Base-by-base conservation (phyloP, 2,888 invertebrate genomes). In the Zelleria hepariella region DNA sequence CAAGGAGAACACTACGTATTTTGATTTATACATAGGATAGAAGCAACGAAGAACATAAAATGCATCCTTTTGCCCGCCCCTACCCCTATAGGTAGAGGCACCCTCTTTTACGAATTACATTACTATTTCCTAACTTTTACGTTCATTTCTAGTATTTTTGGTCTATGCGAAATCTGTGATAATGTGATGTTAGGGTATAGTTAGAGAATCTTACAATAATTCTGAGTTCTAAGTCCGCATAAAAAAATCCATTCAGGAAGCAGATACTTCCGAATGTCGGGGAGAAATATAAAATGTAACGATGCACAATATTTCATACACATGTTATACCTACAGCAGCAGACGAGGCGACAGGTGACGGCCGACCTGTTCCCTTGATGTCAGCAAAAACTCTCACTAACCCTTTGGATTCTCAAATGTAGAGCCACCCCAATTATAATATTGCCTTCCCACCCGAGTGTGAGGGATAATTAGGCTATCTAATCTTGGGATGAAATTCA, bases 381-480 rank as follows among this genome's bases (percentile, higher is more conserved):
- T 78, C 75, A 73, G 78, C 79, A 82, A 82, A 82, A 82, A 83
- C 81, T 78, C 77, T 78, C 75, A 73, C 77, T 78, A 82, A 78
- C 79, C 80, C 80, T 77, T 60, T 78, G 75, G 64, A 70, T 66
- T 69, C 66, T 65, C 66, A n/a, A n/a, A n/a, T 56, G 55, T 48
- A 62, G 60, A 51, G 21, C 57, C 47, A 42, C 47, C 49, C 47
- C 25, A 21, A n/a, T 51, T 51, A 51, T 20, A 21, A 23, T 23
- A 21, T 51, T 7, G 21, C 10, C 23, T 21, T 23, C 51, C 51
- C 10, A 23, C 20, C 23, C 51, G 5, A 8, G 10, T 20, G 51
- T 7, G 51, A 20, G 15, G n/a, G 8, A 8, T 21, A 15, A 49
- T 49, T 49, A n/a, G n/a, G n/a, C n/a, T n/a, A 18, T 20, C 21